Evolutionary conservation across 2,888 invertebrate genomes (phyloP), one percentile per base, ranked within the genome.

Genomic region (Chymomyza amoena): DNA sequence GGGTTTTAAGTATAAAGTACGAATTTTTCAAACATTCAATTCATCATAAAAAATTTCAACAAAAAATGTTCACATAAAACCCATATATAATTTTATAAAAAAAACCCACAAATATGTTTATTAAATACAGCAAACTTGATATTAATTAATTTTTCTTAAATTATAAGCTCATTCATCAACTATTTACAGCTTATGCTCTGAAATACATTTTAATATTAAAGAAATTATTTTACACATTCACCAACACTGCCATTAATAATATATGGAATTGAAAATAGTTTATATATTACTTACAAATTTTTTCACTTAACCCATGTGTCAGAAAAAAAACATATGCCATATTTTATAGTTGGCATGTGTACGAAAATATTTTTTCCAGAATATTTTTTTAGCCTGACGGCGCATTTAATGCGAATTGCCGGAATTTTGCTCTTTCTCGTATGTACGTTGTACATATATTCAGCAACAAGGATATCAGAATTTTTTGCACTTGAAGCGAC

Each of bases 331-430:
- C 6, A 7, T 25, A 25, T n/a, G n/a, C n/a, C n/a, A n/a, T n/a
- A n/a, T n/a, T n/a, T n/a, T n/a, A n/a, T 25, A 25, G 25, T 25
- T 25, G 25, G 25, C 13, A 4, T 13, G 10, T 6, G 10, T 45
- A 13, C 10, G 6, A 45, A 45, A 45, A 45, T 45, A 80, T 72
- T 81, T 76, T 80, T 80, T 78, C 71, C 74, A 74, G 67, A 74
- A 73, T 74, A 74, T 76, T 80, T 76, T 78, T 73, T 70, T 74
- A 72, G 75, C 73, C 70, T 64, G 59, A 39, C 57, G 68, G 71
- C 79, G 76, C 72, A 76, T 78, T 78, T 80, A 68, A 70, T 81
- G 76, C 76, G 66, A 78, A 70, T 69, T 66, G 70, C 64, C 10
- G 13, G 39, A 45, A 45, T 45, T 45, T 45, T 45, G 39, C 39